phyloP scores from a whole-genome alignment of 2,113 vertebrate genomes.

The Brachirus orientalis region DNA sequence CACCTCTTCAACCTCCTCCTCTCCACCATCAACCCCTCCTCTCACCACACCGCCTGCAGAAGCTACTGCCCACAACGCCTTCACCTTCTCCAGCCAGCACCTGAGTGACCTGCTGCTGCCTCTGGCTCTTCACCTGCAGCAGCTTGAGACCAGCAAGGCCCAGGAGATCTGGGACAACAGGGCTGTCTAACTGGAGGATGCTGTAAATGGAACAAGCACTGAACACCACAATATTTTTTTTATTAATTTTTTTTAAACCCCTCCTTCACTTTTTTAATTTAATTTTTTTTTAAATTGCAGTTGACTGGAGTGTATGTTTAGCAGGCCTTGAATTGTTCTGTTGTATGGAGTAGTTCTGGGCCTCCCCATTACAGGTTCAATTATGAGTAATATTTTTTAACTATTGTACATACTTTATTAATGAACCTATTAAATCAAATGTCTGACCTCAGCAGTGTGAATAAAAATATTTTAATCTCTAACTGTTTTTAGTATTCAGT shows the following conservation, averaged over 20 bases:
- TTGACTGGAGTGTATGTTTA: conserved; percentile 12
- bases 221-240: not conserved
- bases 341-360: conserved; percentile 1
- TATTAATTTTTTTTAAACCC: not conserved
- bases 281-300: conserved; percentile 5
- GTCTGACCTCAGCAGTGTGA: conserved; percentile 31
- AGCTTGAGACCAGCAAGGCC: conserved; percentile 69
- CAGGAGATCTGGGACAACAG: conserved; percentile 61
- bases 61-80: conserved; percentile 70
- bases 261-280: not conserved
- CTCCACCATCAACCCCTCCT: conserved; percentile 63
- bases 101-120: conserved; percentile 81
- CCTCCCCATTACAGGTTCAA: conserved; percentile 7
- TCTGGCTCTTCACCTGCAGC: conserved; percentile 78
- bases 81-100: conserved; percentile 82
- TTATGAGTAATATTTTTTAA: conserved; percentile 47
- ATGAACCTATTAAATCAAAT: conserved; percentile 32
- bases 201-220: not conserved
- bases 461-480: conserved; percentile 60
- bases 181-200: conserved; percentile 19
- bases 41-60: conserved; percentile 52
- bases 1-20: conserved; percentile 38
- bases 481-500: too few species aligned
- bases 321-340: conserved; percentile 28
- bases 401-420: conserved; percentile 63